phyloP scores from a whole-genome alignment of 2,888 invertebrate genomes.

The Cheilosia impressa region DNA sequence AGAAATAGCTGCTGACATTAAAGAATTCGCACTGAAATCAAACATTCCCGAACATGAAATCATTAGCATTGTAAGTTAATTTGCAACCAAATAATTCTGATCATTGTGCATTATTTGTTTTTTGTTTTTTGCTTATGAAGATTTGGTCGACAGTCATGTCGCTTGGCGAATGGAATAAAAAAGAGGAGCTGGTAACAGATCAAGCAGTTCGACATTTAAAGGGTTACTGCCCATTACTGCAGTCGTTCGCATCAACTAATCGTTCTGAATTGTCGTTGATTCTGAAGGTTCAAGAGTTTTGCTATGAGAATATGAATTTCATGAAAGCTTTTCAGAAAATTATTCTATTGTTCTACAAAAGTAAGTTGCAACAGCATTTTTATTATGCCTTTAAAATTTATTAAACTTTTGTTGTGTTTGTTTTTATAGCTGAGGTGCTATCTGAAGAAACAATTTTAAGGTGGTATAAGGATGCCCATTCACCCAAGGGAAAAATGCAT shows the following conservation, averaged over 20 bases:
- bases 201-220: constrained; percentile 96
- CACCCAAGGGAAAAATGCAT: constrained; percentile 97
- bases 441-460: constrained; percentile 97
- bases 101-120: background rate
- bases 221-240: constrained; percentile 93
- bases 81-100: background rate
- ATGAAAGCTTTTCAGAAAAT: constrained; percentile 99
- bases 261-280: constrained; percentile 95
- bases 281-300: constrained; percentile 97
- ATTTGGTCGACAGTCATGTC: constrained; percentile 98
- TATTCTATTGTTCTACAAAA: constrained; percentile 97
- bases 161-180: constrained; percentile 99
- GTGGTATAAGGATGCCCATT: constrained; percentile 98
- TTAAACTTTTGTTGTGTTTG: background rate
- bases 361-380: constrained; percentile 83
- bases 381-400: background rate
- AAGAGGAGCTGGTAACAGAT: constrained; percentile 97
- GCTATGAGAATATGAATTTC: constrained; percentile 99
- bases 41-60: constrained; percentile 96
- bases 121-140: constrained; percentile 83
- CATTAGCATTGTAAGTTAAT: constrained; percentile 89
- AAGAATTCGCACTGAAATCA: constrained; percentile 92
- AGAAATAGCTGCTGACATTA: constrained; percentile 93
- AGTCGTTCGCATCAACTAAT: constrained; percentile 93
- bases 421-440: constrained; percentile 90